A percentile compares a stretch with the other conserved stretches of the same genome.
phyloP scores from a whole-genome alignment of 2,113 vertebrate species.

The Oryzias javanicus region DNA sequence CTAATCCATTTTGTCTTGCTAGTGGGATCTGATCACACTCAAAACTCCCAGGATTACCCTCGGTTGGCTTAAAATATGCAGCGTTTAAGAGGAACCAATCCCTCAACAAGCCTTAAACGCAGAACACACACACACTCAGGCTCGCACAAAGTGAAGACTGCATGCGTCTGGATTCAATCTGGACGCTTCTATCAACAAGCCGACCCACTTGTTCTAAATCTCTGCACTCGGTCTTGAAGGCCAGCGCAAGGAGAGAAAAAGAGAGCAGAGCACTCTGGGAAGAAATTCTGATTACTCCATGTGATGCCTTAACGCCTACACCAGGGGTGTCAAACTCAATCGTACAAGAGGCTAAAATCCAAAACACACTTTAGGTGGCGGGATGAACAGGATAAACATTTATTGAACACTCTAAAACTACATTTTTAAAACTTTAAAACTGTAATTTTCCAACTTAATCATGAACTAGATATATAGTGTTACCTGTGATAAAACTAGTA shows the following conservation, averaged over 20 bases:
- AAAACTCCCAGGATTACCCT: neutral
- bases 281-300: neutral
- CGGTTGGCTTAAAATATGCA: neutral
- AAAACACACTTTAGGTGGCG: too few species aligned
- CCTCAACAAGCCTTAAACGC: slow-evolving; percentile 19
- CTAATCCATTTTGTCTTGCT: slow-evolving; percentile 13
- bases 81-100: slow-evolving; percentile 38
- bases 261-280: neutral
- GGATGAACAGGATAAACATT: too few species aligned
- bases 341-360: too few species aligned
- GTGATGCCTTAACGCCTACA: too few species aligned
- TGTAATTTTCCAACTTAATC: too few species aligned
- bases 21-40: slow-evolving; percentile 5
- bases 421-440: too few species aligned
- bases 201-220: slow-evolving; percentile 55
- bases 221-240: slow-evolving; percentile 40
- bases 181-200: slow-evolving; percentile 54
- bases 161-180: slow-evolving; percentile 67
- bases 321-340: too few species aligned
- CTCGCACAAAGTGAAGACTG: slow-evolving; percentile 40
- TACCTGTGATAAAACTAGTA: too few species aligned
- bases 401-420: too few species aligned
- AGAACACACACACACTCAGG: slow-evolving; percentile 30
- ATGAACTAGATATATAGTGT: too few species aligned
- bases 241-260: slow-evolving; percentile 6